phyloP scores from a whole-genome alignment of 2,797 vertebrate species.

The Loris lydekkerianus region DNA sequence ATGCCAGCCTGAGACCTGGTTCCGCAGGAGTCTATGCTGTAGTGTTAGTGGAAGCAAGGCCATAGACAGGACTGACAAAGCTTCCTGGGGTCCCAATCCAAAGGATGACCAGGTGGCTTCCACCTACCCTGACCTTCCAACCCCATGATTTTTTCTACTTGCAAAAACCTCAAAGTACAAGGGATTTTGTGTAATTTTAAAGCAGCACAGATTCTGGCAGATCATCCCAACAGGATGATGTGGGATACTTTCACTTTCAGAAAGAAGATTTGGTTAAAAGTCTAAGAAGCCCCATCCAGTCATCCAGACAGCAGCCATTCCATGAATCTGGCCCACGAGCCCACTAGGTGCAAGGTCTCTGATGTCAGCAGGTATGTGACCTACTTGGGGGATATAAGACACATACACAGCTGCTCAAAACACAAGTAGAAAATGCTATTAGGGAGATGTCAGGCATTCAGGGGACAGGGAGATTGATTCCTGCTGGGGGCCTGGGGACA shows the following conservation, averaged over 20 bases:
- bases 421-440: background rate
- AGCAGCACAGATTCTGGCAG: background rate
- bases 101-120: no score
- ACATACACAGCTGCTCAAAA: conserved; percentile 16
- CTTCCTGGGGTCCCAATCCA: background rate
- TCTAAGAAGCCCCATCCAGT: background rate
- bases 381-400: background rate
- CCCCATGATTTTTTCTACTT: background rate
- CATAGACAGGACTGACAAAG: background rate
- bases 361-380: background rate
- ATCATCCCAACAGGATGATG: background rate
- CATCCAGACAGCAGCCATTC: background rate
- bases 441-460: background rate
- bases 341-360: background rate
- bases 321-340: background rate
- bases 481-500: conserved; percentile 37
- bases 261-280: background rate
- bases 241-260: background rate
- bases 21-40: background rate
- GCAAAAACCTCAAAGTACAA: background rate
- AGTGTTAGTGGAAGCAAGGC: background rate
- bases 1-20: background rate
- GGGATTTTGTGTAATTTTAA: background rate
- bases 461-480: conserved; percentile 56
- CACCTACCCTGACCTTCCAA: background rate